Evolutionary conservation across 2,113 vertebrate species (phyloP).

Genomic region (Cyphotilapia sp.): DNA sequence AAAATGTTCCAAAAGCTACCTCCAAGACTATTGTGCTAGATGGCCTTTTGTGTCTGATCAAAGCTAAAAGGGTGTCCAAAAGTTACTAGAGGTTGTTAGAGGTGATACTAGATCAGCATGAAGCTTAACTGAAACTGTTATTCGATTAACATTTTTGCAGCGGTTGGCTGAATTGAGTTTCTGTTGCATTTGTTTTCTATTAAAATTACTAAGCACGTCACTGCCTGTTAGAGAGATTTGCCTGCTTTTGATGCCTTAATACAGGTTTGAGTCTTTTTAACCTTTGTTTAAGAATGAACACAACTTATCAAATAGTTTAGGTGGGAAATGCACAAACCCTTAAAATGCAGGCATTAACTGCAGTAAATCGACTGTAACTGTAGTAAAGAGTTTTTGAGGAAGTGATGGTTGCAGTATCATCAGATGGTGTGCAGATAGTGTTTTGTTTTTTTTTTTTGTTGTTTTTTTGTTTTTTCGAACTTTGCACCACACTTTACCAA

Average conservation of each 20-base stretch:
- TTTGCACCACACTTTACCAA: not conserved
- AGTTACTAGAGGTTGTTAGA: not conserved
- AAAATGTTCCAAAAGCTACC: not conserved
- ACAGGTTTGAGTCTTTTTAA: not conserved
- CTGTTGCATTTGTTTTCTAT: not conserved
- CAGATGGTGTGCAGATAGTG: not conserved
- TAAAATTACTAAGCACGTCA: not conserved
- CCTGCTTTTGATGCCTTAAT: not conserved
- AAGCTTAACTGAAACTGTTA: not conserved
- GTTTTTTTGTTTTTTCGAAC: fast-evolving
- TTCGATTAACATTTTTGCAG: not conserved
- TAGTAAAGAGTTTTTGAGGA: not conserved
- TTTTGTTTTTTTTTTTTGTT: not conserved
- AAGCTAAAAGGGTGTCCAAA: not conserved
- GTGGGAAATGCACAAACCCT: not conserved
- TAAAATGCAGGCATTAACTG: not conserved
- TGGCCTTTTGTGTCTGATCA: not conserved
- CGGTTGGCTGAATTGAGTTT: fast-evolving
- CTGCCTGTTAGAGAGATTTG: not conserved
- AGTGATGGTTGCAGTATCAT: not conserved
- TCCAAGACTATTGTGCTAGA: not conserved
- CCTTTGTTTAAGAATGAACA: not conserved
- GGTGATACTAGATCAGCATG: not conserved
- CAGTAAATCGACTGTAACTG: not conserved
- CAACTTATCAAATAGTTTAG: not conserved